phyloP scores from a whole-genome alignment of 2,888 invertebrate genomes.

The Magallana nippona region DNA sequence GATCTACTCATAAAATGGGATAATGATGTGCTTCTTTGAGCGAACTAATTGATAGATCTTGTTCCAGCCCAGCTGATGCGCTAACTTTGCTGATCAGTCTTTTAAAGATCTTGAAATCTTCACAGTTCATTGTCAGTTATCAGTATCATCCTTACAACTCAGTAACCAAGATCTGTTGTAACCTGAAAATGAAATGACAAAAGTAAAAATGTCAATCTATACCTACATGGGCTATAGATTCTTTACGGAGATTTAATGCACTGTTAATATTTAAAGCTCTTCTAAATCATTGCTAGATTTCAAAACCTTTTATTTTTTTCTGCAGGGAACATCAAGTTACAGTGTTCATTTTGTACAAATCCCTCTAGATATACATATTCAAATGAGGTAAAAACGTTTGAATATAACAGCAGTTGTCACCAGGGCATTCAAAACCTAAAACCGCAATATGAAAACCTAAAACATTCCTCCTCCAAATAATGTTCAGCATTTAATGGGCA shows the following conservation, averaged over 20 bases:
- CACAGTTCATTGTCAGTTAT: not conserved
- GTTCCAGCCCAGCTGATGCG: conserved; percentile 6
- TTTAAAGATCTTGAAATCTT: not conserved
- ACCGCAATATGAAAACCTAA: not conserved
- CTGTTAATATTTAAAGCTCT: not conserved
- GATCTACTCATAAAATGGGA: not conserved
- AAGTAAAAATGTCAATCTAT: not conserved
- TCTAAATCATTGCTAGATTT: not conserved
- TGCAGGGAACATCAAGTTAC: not conserved
- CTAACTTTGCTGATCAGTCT: not conserved
- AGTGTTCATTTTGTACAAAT: not conserved
- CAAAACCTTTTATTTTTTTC: not conserved
- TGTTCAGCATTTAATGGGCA: too few species aligned
- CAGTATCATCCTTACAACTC: not conserved
- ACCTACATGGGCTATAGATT: not conserved
- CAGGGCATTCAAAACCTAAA: not conserved
- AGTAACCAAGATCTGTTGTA: not conserved
- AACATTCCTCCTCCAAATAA: not conserved
- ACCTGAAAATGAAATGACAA: not conserved
- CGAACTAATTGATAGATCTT: not conserved
- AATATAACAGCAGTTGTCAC: not conserved
- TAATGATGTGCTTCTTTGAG: conserved; percentile 27
- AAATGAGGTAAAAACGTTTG: not conserved
- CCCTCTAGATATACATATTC: conserved; percentile 4
- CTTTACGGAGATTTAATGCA: conserved; percentile 5